Evolutionary conservation across 2,113 vertebrate species (phyloP).

Genomic region (Trematomus loennbergii): DNA sequence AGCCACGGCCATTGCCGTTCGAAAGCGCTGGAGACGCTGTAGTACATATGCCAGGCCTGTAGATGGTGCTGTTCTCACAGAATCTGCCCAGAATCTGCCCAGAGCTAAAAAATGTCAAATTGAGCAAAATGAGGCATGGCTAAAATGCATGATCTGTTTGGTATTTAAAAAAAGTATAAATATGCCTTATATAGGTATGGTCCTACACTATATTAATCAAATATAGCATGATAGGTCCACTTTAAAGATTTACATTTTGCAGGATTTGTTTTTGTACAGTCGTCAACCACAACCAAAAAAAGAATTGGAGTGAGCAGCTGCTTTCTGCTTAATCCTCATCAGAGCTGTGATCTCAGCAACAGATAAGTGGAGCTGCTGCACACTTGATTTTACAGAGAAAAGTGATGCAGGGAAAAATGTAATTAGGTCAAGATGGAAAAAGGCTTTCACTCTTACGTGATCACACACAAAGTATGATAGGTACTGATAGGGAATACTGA

Average conservation of each 20-base stretch:
- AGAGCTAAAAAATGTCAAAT: too few species aligned
- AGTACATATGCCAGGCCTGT: too few species aligned
- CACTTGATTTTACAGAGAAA: conserved; percentile 4
- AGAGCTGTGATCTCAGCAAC: conserved; percentile 24
- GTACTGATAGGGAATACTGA: not conserved
- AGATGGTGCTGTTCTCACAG: too few species aligned
- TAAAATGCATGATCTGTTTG: too few species aligned
- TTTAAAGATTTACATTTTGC: not conserved
- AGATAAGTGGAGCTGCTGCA: conserved; percentile 23
- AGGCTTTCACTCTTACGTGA: not conserved
- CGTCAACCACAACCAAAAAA: not conserved
- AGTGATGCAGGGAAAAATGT: not conserved
- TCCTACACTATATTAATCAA: too few species aligned
- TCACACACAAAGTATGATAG: not conserved
- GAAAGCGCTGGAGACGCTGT: too few species aligned
- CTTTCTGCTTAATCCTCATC: not conserved
- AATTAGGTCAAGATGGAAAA: conserved; percentile 3
- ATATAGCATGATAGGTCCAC: too few species aligned
- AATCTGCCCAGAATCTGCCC: too few species aligned
- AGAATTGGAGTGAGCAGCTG: not conserved
- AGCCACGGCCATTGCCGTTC: too few species aligned
- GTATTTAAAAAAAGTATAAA: too few species aligned
- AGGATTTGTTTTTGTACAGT: not conserved
- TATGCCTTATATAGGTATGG: too few species aligned
- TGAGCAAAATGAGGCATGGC: too few species aligned